Base-by-base conservation (phyloP, 2,888 invertebrate species). In the Archaeoteleia sp. region DNA sequence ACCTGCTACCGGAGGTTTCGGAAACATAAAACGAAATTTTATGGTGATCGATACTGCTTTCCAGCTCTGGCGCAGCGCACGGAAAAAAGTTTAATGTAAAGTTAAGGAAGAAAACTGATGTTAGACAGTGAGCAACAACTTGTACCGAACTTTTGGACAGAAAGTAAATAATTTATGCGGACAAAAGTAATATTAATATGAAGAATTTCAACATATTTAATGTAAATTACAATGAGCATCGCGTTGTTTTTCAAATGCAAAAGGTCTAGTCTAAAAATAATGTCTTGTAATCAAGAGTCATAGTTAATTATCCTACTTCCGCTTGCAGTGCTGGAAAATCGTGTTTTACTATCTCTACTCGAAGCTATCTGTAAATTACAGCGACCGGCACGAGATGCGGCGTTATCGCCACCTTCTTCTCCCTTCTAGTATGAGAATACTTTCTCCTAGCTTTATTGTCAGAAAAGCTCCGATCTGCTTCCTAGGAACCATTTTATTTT, bases 311-410 rank as follows among this genome's bases (percentile, higher is more conserved):
- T 61, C 42, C 46, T 54, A 34, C 53, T 61, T 40, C 25, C 10
- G 40, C 46, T 54, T 17, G 46, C 53, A 54, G 53, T 46, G 53
- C 30, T 48, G 53, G 62, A 42, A 54, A 62, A 62, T 62, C 62
- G 54, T 54, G 54, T 62, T 62, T 48, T 54, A 37, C 54, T 54
- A 62, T 62, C 62, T 48, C 42, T 34, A 62, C 48, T 42, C 42
- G 62, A 49, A 63, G 63, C 55, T 63, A 55, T 63, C 55, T 49
- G 55, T 49, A 55, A 63, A 63, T 63, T 63, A 63, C 63, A 49
- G 35, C 49, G 49, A 37, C 54, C 46, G 48, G 32, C 54, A 49
- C n/a, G 37, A 35, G 42, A 55, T 37, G 43, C 17, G 17, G 61
- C 54, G 46, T 62, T 62, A 62, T 62, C 53, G 54, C 61, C 61